Percentiles rank a stretch among this genome's conserved stretches.
Evolutionary conservation across 1,140 invertebrate species (phyloP).

Genomic region (Drosophila varians): DNA sequence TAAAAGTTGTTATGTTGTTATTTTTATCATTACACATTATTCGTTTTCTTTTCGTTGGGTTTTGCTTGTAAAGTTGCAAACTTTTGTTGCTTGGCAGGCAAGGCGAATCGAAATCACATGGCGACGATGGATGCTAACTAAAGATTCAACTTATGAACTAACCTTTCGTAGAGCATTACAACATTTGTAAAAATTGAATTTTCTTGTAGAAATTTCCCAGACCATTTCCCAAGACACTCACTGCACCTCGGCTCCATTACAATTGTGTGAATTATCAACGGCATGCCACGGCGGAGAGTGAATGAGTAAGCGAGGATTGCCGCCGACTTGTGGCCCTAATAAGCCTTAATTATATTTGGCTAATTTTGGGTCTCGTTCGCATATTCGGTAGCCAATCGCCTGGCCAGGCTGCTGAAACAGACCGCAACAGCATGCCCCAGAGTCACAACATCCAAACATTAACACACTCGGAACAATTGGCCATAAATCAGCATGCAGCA

Average conservation of each 20-base stretch:
- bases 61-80: not conserved
- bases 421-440: constrained; percentile 36
- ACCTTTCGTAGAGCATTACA: not conserved
- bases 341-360: constrained; percentile 68
- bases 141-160: not conserved
- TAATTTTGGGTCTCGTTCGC: constrained; percentile 44
- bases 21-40: constrained; percentile 17
- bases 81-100: not conserved
- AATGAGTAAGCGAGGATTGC: constrained; percentile 12
- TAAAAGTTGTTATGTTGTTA: constrained; percentile 39
- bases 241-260: constrained; percentile 23
- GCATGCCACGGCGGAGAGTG: constrained; percentile 30
- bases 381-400: constrained; percentile 13
- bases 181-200: not conserved
- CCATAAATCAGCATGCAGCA: constrained; percentile 70
- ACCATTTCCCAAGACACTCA: constrained; percentile 19
- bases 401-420: constrained; percentile 32
- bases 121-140: not conserved
- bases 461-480: constrained; percentile 63
- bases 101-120: not conserved
- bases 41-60: not conserved
- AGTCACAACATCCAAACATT: constrained; percentile 31
- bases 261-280: constrained; percentile 74
- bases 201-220: constrained; percentile 22
- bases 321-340: constrained; percentile 47